Evolutionary conservation across 2,113 vertebrate species (phyloP), one percentile per base, ranked within the genome.

Genomic region (Xenotilapia leptura): DNA sequence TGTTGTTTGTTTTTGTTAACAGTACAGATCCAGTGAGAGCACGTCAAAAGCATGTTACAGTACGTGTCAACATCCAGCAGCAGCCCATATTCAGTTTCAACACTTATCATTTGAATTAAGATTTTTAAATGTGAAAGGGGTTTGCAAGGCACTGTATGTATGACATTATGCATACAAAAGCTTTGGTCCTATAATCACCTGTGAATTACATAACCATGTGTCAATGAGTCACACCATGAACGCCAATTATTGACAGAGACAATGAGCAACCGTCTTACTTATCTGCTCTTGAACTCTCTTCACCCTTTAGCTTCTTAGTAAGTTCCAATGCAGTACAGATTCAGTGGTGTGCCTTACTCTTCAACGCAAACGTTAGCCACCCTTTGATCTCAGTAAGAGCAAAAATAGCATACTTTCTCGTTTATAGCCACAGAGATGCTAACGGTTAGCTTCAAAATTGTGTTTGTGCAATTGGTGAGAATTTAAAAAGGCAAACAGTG

Each of bases 361-460:
- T 15, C 26, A 26, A 45, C 3, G 21, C 38, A 45, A 73, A 17
- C 1, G 21, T 26, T 26, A 45, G 8, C 65, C 65, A 42, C 3
- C 12, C n/a, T 68, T 68, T 40, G 33, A 38, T 40, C 11, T 4
- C 26, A 15, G 26, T 31, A 58, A 58, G 11, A 42, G 36, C 2
- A 3, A 40, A 40, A 70, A 70, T 7, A 21, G 33, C 19, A 40
- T 3, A 23, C 65, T 42, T 70, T 42, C n/a, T 40, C 0, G 3
- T 23, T 42, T 42, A 21, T 68, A 40, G 36, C 11, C 62, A 40
- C 7, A 40, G n/a, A 40, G 12, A 68, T 68, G 12, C 38, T 15
- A 70, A 42, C n/a, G 8, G 38, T 26, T 73, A 6, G 38, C 65
- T 73, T 45, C 21, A 26, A 26, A 45, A 42, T 15, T 42, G 1